phyloP scores from a whole-genome alignment of 2,888 invertebrate genomes.

The Abrostola triplasia region DNA sequence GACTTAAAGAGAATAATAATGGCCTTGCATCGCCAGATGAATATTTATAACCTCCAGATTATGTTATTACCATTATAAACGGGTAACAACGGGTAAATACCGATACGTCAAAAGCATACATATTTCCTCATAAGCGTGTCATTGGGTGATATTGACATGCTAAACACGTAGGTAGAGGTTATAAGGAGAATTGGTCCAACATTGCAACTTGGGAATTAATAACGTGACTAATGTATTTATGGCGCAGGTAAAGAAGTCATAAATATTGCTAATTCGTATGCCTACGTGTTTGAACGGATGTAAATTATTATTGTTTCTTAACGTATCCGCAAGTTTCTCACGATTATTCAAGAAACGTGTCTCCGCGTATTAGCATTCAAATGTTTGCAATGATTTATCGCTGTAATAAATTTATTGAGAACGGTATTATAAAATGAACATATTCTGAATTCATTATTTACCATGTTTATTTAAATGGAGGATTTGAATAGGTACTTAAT shows the following conservation, averaged over 20 bases:
- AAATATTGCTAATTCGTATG: slow-evolving; percentile 26
- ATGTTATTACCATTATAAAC: slow-evolving; percentile 15
- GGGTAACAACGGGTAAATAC: slow-evolving; percentile 50
- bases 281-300: slow-evolving; percentile 14
- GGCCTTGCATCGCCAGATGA: slow-evolving; percentile 11
- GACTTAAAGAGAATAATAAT: slow-evolving; percentile 14
- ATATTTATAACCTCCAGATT: slow-evolving; percentile 7
- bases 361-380: slow-evolving; percentile 34
- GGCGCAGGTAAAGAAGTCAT: slow-evolving; percentile 21
- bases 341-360: slow-evolving; percentile 48
- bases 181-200: slow-evolving; percentile 24
- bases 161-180: slow-evolving; percentile 23
- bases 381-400: slow-evolving; percentile 33
- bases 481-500: slow-evolving; percentile 24
- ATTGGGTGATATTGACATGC: slow-evolving; percentile 19
- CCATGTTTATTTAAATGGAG: slow-evolving; percentile 16
- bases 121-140: slow-evolving; percentile 33
- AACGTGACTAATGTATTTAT: slow-evolving; percentile 30
- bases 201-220: slow-evolving; percentile 25
- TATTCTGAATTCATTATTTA: slow-evolving; percentile 21
- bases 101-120: slow-evolving; percentile 20
- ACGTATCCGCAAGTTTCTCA: slow-evolving; percentile 36
- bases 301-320: slow-evolving; percentile 35
- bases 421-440: slow-evolving; percentile 29
- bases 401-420: slow-evolving; percentile 40